Base-by-base conservation (phyloP, 2,113 vertebrate genomes). In the Centropristis striata region DNA sequence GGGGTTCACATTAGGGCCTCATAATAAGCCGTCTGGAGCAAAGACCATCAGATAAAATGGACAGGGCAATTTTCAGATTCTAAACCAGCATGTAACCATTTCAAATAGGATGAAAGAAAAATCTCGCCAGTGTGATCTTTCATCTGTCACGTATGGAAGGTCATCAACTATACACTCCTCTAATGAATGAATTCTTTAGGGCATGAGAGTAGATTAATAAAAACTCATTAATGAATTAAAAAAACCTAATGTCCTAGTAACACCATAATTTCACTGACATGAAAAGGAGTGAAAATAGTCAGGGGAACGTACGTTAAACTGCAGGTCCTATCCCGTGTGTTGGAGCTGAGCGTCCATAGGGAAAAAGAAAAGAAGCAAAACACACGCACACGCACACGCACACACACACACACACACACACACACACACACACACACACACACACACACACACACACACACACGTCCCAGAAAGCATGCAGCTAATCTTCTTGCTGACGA, bases 401-500 rank as follows among this genome's bases (percentile, higher is more conserved):
- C 46, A 16, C 42, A 44, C 42, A 47, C 42, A 44, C 42, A 44
- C 42, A 15, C 42, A 46, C 71, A 65, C 55, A 47, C 46, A 47
- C 46, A 47, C 44, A 47, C 18, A 47, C 2, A 0, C 25, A 15
- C 5, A 3, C 21, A 23, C 54, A 20, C 53, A 32, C 53, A 32
- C 46, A 16, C 42, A 44, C 42, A 47, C 42, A 44, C 42, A 44
- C 42, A 15, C 42, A 46, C 71, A 65, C 55, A 69, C 50, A 50
- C 53, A 75, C 13, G 63, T 73, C 69, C 71, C 41, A 77, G 72
- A 87, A 81, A 88, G 50, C 50, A 67, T 36, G 54, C 57, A 60
- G 68, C 13, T 82, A 75, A 90, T 90, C 84, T 87, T 44, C 27
- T 10, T 14, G 7, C 74, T 89, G 81, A 68, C 14, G 37, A 71